Percentiles rank a stretch among this genome's conserved stretches.
Conservation (phyloP, 2,888 invertebrate genomes). For the Cylloceria caligata region DNA sequence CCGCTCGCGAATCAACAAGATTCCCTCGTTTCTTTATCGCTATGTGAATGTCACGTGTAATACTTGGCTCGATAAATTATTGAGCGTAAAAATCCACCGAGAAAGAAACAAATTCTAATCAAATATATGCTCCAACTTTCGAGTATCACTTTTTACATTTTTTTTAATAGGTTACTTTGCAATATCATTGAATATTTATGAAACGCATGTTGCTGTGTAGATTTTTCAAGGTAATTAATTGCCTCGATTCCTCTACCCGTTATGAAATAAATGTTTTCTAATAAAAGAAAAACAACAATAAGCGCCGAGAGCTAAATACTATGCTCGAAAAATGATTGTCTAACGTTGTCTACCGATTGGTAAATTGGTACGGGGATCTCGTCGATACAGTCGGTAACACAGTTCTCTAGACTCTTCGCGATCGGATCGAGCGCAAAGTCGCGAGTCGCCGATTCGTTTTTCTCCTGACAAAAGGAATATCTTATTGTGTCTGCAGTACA, state of each 20-base stretch:
- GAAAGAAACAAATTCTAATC: not conserved
- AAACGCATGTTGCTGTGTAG: too few relatives aligned
- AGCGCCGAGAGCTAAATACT: not conserved
- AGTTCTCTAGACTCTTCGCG: conserved; percentile 40
- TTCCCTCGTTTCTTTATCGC: not conserved
- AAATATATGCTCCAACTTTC: not conserved
- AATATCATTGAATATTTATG: too few relatives aligned
- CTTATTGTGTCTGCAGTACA: conserved; percentile 53
- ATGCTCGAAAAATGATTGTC: not conserved
- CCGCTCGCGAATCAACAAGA: conserved; percentile 20
- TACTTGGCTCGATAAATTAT: not conserved
- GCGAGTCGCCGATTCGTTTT: conserved; percentile 37
- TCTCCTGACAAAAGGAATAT: conserved; percentile 43
- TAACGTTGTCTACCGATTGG: conserved; percentile 24
- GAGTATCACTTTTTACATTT: not conserved
- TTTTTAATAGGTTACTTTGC: too few relatives aligned
- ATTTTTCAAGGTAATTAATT: too few relatives aligned
- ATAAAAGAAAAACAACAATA: too few relatives aligned
- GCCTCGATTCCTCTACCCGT: too few relatives aligned
- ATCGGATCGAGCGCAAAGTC: conserved; percentile 30
- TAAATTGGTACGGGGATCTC: conserved; percentile 2
- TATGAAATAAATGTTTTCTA: too few relatives aligned
- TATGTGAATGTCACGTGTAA: not conserved
- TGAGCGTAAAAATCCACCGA: not conserved
- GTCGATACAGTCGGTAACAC: conserved; percentile 50